Conservation (phyloP, 2,113 vertebrate species). For the Phaethon lepturus region DNA sequence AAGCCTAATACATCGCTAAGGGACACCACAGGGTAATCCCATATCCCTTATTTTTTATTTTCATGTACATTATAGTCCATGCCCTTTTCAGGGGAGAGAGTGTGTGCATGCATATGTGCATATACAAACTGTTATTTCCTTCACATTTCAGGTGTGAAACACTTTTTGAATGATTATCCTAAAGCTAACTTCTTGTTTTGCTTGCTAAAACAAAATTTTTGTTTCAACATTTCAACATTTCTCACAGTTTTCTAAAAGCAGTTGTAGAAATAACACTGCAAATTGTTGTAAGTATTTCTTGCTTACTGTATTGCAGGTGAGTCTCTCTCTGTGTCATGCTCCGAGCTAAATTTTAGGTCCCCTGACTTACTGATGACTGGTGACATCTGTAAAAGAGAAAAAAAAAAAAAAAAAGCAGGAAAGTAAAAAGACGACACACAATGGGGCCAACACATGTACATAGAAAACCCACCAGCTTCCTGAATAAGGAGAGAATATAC, state of each 20-base stretch:
- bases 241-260: background rate
- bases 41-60: background rate
- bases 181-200: background rate
- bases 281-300: constrained; percentile 7
- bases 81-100: background rate
- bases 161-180: background rate
- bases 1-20: background rate
- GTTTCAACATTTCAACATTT: background rate
- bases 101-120: no score
- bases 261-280: background rate
- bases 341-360: constrained; percentile 79
- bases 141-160: background rate
- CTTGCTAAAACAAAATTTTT: background rate
- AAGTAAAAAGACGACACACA: constrained; percentile 45
- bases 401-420: constrained; percentile 18
- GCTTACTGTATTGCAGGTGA: constrained; percentile 79
- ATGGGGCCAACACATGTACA: constrained; percentile 38
- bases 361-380: constrained; percentile 79
- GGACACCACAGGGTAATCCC: background rate
- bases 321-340: constrained; percentile 79
- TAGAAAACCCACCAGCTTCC: constrained; percentile 71
- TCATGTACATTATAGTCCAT: background rate
- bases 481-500: constrained; percentile 70
- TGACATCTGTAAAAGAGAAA: constrained; percentile 78
- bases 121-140: background rate